These are phyloP conservation scores for Rhinoraja longicauda DNA, from an alignment of 2,797 vertebrate species.

Conservation along the genomic window DNA sequence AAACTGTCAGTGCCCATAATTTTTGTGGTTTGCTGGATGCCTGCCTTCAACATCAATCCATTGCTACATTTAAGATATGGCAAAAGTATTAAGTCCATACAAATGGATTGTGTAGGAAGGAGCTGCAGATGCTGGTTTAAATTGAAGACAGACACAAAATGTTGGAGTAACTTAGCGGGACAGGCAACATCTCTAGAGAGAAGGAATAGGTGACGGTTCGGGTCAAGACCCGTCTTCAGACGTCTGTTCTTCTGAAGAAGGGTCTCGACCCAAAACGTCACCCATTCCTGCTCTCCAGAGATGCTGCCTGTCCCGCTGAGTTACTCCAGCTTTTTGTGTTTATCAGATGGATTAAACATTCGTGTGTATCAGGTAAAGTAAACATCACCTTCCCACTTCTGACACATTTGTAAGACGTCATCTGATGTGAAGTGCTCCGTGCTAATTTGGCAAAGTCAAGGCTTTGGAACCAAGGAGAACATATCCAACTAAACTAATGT, in stretches of 20 bases:
- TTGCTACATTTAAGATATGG: neutral
- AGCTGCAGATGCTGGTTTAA: too few relatives aligned
- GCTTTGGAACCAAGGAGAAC: neutral
- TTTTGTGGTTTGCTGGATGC: neutral
- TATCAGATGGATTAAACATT: neutral
- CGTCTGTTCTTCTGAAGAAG: too few relatives aligned
- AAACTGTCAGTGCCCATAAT: neutral
- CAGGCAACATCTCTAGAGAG: too few relatives aligned
- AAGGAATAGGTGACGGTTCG: too few relatives aligned
- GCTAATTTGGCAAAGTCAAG: neutral
- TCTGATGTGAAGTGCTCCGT: neutral
- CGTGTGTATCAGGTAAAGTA: neutral
- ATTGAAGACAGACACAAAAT: too few relatives aligned
- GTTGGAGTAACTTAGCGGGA: too few relatives aligned
- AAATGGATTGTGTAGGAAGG: neutral
- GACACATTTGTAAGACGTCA: neutral
- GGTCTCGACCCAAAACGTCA: too few relatives aligned
- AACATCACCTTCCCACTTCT: neutral
- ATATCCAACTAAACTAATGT: neutral
- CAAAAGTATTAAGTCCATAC: neutral
- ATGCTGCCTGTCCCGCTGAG: too few relatives aligned
- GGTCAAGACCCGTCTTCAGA: too few relatives aligned
- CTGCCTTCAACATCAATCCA: neutral
- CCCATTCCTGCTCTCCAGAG: too few relatives aligned
- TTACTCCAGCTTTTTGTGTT: too few relatives aligned